These are phyloP conservation scores for Steinernema feltiae DNA, from an alignment of 1,140 invertebrate species.

Conservation along the genomic window DNA sequence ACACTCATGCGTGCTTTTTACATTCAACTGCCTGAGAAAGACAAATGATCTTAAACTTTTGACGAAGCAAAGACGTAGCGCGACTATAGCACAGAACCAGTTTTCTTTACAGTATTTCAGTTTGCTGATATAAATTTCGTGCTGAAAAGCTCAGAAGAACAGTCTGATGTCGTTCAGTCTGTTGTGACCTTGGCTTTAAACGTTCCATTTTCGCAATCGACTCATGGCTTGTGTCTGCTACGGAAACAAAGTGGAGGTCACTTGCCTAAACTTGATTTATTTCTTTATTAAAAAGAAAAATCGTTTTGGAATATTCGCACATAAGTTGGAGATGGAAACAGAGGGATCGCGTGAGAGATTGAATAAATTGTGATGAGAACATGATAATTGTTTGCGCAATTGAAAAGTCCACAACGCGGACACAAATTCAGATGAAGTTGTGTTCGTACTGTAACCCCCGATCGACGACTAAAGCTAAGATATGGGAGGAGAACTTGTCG, in stretches of 20 bases:
- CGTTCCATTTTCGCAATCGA: neutral
- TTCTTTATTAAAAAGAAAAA: neutral
- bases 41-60: neutral
- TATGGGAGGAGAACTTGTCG: neutral
- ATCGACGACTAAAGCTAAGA: neutral
- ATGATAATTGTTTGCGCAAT: neutral
- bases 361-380: neutral
- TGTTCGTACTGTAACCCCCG: too few species aligned
- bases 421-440: too few species aligned
- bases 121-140: neutral
- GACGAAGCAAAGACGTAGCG: too few species aligned
- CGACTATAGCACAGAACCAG: neutral
- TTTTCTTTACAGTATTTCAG: too few species aligned
- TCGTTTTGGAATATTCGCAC: neutral
- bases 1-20: neutral
- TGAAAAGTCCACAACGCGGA: neutral
- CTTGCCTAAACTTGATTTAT: conserved; percentile 8
- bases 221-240: neutral
- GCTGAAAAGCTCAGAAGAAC: neutral
- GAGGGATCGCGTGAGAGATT: neutral
- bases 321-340: neutral
- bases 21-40: neutral
- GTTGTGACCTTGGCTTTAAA: neutral
- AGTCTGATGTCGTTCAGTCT: too few species aligned
- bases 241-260: neutral